A percentile compares a stretch with the other conserved stretches of the same genome.
Conservation (phyloP, 2,888 invertebrate species). For the Volucella inflata region DNA sequence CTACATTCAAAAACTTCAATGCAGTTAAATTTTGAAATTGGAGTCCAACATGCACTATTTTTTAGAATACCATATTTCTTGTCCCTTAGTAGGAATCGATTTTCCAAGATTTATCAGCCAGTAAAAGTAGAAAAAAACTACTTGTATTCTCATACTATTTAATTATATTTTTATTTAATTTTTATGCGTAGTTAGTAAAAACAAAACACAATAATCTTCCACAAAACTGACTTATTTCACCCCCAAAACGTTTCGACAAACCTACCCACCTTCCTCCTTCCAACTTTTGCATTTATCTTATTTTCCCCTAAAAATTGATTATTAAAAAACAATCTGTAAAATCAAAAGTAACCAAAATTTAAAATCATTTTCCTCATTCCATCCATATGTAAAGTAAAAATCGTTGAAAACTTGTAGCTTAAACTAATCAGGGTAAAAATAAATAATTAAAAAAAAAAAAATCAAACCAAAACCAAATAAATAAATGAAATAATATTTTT, state of each 20-base stretch:
- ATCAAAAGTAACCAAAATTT: constrained; percentile 3
- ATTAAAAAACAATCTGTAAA: constrained; percentile 15
- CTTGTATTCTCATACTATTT: no score
- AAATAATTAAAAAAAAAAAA: constrained; percentile 50
- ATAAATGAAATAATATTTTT: constrained; percentile 59
- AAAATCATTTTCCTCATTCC: constrained; percentile 65
- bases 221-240: background rate
- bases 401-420: constrained; percentile 69
- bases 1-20: no score
- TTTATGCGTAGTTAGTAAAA: no score
- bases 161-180: no score
- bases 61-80: no score
- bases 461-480: constrained; percentile 41
- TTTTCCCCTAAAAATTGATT: constrained; percentile 3
- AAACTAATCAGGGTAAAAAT: constrained; percentile 73
- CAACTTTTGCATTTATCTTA: background rate
- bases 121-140: no score
- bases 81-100: no score
- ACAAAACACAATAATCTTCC: constrained; percentile 24
- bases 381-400: constrained; percentile 66
- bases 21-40: no score
- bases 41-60: no score
- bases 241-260: background rate
- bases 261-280: background rate
- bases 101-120: no score